These are phyloP conservation scores for Sceloporus tristichus DNA, from an alignment of 2,113 vertebrate species.

Conservation along the genomic window DNA sequence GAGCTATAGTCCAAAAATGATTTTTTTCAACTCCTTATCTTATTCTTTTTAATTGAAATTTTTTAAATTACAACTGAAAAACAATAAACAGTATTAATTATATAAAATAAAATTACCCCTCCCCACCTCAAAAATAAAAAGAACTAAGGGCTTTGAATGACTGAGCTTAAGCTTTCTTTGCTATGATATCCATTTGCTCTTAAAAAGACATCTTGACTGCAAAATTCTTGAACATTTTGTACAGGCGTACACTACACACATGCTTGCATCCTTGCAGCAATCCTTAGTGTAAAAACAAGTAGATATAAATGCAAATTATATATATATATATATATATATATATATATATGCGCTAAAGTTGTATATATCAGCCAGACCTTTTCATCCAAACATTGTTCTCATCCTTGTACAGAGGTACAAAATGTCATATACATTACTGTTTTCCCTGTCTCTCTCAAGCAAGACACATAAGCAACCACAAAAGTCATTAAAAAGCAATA, in stretches of 20 bases:
- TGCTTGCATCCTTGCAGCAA: not conserved
- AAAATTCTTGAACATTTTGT: not conserved
- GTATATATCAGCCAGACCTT: not conserved
- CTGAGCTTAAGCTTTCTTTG: not conserved
- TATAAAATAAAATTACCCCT: too few species aligned
- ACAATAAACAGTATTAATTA: too few species aligned
- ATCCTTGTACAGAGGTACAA: not conserved
- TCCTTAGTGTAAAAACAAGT: not conserved
- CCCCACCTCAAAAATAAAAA: too few species aligned
- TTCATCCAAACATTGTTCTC: not conserved
- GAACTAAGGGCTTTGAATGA: not conserved
- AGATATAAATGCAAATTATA: too few species aligned
- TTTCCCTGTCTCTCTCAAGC: conserved; percentile 11
- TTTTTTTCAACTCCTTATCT: too few species aligned
- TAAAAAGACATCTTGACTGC: not conserved
- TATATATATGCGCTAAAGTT: not conserved
- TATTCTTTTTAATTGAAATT: too few species aligned
- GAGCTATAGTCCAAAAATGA: too few species aligned
- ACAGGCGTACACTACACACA: too few species aligned
- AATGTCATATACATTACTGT: conserved; percentile 19
- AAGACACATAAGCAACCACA: conserved; percentile 30
- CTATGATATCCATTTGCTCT: not conserved
- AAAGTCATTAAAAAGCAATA: conserved; percentile 29
- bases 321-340: too few species aligned
- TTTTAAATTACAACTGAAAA: too few species aligned